Base-by-base conservation (phyloP, 2,797 vertebrate species). In the Coilia nasus region DNA sequence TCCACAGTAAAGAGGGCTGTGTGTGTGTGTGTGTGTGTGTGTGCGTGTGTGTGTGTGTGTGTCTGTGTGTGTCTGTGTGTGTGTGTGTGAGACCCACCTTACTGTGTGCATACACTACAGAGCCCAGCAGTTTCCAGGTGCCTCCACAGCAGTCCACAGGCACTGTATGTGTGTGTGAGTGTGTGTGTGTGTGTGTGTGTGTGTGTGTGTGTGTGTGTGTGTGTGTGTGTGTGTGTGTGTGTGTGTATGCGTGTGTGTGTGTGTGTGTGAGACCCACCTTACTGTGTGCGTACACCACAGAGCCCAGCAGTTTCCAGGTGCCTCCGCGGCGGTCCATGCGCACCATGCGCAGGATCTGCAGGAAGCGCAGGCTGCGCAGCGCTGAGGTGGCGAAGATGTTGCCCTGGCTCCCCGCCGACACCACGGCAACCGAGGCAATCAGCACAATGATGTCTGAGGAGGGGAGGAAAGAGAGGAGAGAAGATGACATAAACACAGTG, bases 361-460 rank as follows among this genome's bases (percentile, higher is more conserved):
- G 96, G 94, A 99, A 99, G 84, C 98, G 98, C 84, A 99, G 97
- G 94, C 98, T 99, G 92, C 97, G 96, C 92, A 99, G 96, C 82
- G 98, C 98, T 57, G 98, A 99, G 81, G 98, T 98, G 92, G 98
- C 98, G 90, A 99, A 99, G 95, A 99, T 98, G 94, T 99, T 99
- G 91, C 97, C 97, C 95, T 99, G 98, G 95, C 98, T 99, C 95
- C 98, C 98, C 88, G 97, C 98, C 91, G 98, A 98, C 93, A 99
- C 97, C 94, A 99, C 97, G 90, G 98, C 98, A 91, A 99, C 96
- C 60, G 98, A 99, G 91, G 98, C 98, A 82, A 99, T 97, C 93
- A 99, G 98, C 88, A 99, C 98, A 89, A 99, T 98, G 93, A 98
- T 98, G 95, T 99, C 98, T 98, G 96, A 85, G 28, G 19, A 44